These are phyloP conservation scores for Eospalax fontanierii DNA, from an alignment of 2,797 vertebrate genomes.

Conservation along the genomic window DNA sequence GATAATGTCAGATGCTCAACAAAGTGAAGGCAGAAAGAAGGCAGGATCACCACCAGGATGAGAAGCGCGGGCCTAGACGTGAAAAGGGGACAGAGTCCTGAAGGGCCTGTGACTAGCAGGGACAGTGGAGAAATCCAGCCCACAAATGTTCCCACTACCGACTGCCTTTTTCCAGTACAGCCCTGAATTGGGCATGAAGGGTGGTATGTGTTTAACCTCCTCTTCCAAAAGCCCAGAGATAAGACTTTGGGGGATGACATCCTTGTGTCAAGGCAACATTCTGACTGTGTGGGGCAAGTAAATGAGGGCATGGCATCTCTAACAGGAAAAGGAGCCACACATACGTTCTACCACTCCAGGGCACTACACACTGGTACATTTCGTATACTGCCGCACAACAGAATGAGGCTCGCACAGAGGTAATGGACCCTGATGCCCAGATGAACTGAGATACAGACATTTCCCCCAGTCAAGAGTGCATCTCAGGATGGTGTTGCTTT, in stretches of 20 bases:
- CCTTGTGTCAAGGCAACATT: background rate
- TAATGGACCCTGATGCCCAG: background rate
- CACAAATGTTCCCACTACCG: background rate
- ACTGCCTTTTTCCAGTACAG: background rate
- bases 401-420: background rate
- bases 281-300: background rate
- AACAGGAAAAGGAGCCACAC: background rate
- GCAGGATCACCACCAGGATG: background rate
- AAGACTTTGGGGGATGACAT: background rate
- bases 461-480: background rate
- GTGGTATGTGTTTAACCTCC: background rate
- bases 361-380: background rate
- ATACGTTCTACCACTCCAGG: too few relatives aligned
- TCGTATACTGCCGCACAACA: background rate
- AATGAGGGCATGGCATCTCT: background rate
- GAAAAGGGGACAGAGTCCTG: background rate
- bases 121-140: background rate
- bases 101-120: background rate
- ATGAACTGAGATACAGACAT: background rate
- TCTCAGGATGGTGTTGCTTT: background rate
- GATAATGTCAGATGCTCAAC: background rate
- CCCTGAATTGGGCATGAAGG: background rate
- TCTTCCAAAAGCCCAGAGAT: background rate
- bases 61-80: background rate
- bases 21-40: background rate